Evolutionary conservation across 2,797 vertebrate species (phyloP), one percentile per base, ranked within the genome.

Genomic region (Toxotes lorentzi): DNA sequence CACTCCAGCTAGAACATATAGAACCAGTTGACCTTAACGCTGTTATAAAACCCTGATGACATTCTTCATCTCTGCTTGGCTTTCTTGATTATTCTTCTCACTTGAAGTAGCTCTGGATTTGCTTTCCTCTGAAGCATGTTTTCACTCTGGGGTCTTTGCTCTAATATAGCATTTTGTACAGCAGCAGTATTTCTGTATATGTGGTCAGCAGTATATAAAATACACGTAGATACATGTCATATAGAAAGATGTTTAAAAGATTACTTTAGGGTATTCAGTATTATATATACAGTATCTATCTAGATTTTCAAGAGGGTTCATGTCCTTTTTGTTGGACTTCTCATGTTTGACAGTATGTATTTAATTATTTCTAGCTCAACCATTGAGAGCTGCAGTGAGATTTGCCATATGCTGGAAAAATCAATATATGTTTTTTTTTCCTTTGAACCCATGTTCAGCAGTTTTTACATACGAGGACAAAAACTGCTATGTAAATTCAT

Each of bases 11-110:
- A 10, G 64, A 19, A 35, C 51, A 45, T 32, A 45, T n/a, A 65
- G 21, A 41, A 63, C 24, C 1, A 65, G 11, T 43, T 58, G 48
- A 68, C 51, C 72, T 70, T 47, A 79, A 73, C 57, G 27, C 65
- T n/a, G 35, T 58, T 41, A 45, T 61, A 27, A 67, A 69, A 78
- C 9, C 11, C 58, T 51, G 66, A 67, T 63, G 38, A 24, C 17
- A 43, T 53, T 59, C 27, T n/a, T 40, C 7, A 0, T 50, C 21
- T 63, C 14, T 11, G 10, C 40, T 58, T 50, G 12, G 56, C 32
- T 69, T 38, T 57, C n/a, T 47, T 17, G 1, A 27, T 61, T 35
- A 53, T 58, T 47, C 75, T 14, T 58, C n/a, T 24, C 23, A 17
- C 47, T 54, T 40, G 11, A n/a, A 59, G 10, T 38, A 64, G 38